Evolutionary conservation across 1,140 invertebrate species (phyloP), one percentile per base, ranked within the genome.

Genomic region (Drosophila sucinea): DNA sequence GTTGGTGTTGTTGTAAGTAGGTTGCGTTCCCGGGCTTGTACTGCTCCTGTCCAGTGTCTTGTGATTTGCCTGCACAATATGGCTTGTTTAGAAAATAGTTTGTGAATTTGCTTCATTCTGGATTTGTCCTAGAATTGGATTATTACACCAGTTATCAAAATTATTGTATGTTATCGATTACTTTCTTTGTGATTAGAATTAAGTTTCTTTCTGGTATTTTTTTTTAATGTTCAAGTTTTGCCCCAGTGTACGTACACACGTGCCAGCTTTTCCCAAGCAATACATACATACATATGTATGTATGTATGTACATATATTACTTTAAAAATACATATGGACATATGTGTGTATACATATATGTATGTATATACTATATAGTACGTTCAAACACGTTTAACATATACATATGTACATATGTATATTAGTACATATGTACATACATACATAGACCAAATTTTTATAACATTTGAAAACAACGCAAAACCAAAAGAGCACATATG

Each of bases 401-500:
- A 29, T n/a, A 27, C 8, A 7, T 0, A 4, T 7, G 8, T 7
- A 6, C 8, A 35, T 3, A 0, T 11, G 8, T 10, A 38, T 11
- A 38, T 38, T 38, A 38, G 2, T 17, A 41, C 40, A 41, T 41
- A 3, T 4, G n/a, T 11, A 41, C 1, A 2, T 41, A 3, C 1
- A 41, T 1, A n/a, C 11, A 41, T 41, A 17, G 4, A 30, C 30
- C 2, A 2, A 30, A 30, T 3, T 3, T 30, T 30, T 30, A 30
- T 3, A 30, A 30, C 30, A 3, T 30, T 2, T 30, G 2, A n/a
- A 41, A 41, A 41, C 40, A 41, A 41, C 40, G 40, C 40, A 41
- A 41, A 41, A 41, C 11, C 40, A 57, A 60, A 54, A 60, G 60
- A 29, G 38, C 60, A 55, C 54, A 71, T 32, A 30, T 8, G 8